Conservation (phyloP, 2,113 vertebrate genomes). For the Campylorhamphus procurvoides region DNA sequence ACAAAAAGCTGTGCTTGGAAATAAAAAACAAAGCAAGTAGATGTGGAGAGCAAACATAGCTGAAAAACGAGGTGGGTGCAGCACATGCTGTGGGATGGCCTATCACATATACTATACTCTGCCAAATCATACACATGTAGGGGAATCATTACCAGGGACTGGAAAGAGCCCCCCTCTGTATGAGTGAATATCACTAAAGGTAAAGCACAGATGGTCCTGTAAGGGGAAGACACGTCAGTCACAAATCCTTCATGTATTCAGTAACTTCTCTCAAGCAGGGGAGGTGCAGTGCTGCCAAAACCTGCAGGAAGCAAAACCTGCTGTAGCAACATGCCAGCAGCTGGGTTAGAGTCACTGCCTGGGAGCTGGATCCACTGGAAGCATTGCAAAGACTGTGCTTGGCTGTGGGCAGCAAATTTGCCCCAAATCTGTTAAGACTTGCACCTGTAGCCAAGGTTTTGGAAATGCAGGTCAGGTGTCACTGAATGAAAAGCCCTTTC, state of each 20-base stretch:
- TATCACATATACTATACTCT: background rate
- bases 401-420: background rate
- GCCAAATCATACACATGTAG: background rate
- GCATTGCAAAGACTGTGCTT: background rate
- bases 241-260: background rate
- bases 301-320: background rate
- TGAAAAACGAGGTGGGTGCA: background rate
- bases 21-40: slow-evolving; percentile 13
- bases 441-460: background rate
- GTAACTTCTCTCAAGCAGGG: background rate
- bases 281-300: background rate
- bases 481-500: background rate
- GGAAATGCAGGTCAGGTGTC: background rate
- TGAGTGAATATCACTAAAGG: background rate
- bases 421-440: background rate
- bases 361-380: background rate
- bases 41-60: background rate
- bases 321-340: background rate
- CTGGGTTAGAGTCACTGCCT: background rate
- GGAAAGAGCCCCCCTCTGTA: background rate
- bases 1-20: slow-evolving; percentile 1
- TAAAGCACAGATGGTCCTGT: background rate
- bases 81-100: background rate
- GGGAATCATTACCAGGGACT: background rate
- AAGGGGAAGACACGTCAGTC: background rate